Base-by-base conservation (phyloP, 2,888 invertebrate genomes). In the Campoletis raptor region DNA sequence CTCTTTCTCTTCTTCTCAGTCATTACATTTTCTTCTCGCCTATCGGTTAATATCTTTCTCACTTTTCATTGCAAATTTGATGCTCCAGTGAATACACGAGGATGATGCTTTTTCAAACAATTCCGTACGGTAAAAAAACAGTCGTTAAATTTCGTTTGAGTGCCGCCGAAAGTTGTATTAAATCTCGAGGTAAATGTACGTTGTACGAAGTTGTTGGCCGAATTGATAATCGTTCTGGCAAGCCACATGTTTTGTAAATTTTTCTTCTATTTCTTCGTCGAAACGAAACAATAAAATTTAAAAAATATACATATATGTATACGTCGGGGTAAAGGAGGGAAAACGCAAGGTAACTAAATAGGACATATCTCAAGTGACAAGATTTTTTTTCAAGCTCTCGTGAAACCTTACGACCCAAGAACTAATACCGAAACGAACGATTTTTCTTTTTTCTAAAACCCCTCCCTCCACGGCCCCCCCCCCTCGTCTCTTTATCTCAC, bases 231-330 rank as follows among this genome's bases (percentile, higher is more conserved):
- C 40, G 57, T n/a, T 42, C 6, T 8, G 36, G 21, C 42, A 42
- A 37, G 78, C 84, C 85, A 78, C 76, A 81, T 85, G 86, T 85
- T 86, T 88, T 85, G 72, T 80, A 69, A 72, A 85, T 85, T 80
- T 84, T 83, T 84, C 42, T 30, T 24, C 30, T 3, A 37, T 73
- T 36, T 73, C 73, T 52, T n/a, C 40, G 30, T 42, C 42, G 6
- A n/a, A 54, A 5, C 8, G 5, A 15, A 40, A 57, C 57, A 36
- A 73, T 57, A 2, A n/a, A 73, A 45, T 52, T 37, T 18, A 9
- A 15, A 21, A 48, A 48, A 77, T 8, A 40, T 37, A 42, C n/a
- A 45, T 5, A 36, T 48, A 45, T 72, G 21, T 37, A 57, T 40
- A 57, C 57, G 57, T n/a, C n/a, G 12, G 21, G 42, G 24, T 6